Evolutionary conservation across 2,113 vertebrate genomes (phyloP).

Genomic region (Neodontobutis hainanensis): DNA sequence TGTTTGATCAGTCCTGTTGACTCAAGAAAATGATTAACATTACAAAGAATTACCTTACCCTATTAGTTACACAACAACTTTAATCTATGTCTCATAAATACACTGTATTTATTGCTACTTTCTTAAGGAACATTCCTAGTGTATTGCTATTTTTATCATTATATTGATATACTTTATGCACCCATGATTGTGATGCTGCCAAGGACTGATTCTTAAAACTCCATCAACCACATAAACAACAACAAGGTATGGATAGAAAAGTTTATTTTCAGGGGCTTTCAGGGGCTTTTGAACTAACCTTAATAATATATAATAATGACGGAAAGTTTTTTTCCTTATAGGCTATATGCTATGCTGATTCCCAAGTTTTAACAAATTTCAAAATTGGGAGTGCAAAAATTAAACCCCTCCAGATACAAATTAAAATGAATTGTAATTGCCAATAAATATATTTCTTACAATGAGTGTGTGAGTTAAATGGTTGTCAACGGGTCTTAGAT

Average conservation of each 20-base stretch:
- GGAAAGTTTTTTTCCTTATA: constrained; percentile 57
- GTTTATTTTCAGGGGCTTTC: constrained; percentile 7
- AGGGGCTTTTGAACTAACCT: constrained; percentile 6
- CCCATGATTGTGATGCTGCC: constrained; percentile 2
- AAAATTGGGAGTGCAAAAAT: constrained; percentile 57
- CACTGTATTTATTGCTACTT: no score
- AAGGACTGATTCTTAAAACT: not conserved
- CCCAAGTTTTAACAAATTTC: constrained; percentile 64
- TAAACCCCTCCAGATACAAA: constrained; percentile 52
- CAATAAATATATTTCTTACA: constrained; percentile 62
- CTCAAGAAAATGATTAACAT: no score
- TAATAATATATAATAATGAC: constrained; percentile 7
- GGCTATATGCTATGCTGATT: constrained; percentile 71
- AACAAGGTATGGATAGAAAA: constrained; percentile 17
- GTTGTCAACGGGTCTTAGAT: constrained; percentile 68
- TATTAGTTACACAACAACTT: no score
- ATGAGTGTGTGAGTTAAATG: constrained; percentile 45
- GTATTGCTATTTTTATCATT: no score
- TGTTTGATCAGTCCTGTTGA: no score
- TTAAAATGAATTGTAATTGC: constrained; percentile 71
- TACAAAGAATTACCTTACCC: no score
- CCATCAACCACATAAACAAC: no score
- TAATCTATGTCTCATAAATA: no score
- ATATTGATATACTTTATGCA: no score
- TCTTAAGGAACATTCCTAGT: no score